Conservation (phyloP, 2,113 vertebrate species). For the Pelvicachromis taeniatus region DNA sequence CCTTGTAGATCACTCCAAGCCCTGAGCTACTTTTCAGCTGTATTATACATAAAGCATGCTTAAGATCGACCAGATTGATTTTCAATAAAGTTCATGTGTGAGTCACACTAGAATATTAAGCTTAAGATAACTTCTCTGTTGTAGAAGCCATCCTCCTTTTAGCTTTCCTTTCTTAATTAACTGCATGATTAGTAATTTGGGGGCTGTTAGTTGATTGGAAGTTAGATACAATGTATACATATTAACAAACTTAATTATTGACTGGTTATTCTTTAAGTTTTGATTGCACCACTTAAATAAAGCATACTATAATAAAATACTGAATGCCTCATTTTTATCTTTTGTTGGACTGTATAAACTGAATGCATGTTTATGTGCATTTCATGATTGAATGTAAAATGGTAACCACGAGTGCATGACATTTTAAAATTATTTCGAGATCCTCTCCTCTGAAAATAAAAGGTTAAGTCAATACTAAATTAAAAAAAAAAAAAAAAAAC, state of each 20-base stretch:
- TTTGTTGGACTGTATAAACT: neutral
- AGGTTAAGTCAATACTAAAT: neutral
- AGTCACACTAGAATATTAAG: neutral
- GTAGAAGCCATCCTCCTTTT: neutral
- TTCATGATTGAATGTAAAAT: neutral
- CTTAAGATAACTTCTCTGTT: neutral
- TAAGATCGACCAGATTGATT: neutral
- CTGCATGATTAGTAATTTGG: neutral
- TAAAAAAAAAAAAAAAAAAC: neutral
- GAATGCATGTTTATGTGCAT: neutral
- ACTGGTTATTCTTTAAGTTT: neutral
- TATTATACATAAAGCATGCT: neutral
- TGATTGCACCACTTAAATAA: neutral
- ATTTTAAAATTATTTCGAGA: neutral
- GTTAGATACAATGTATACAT: neutral
- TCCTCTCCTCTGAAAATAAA: neutral
- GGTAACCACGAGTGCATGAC: neutral
- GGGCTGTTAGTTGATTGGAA: neutral
- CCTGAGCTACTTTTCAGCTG: neutral
- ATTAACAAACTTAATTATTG: neutral
- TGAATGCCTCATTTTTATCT: neutral
- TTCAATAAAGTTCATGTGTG: neutral
- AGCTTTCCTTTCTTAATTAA: neutral
- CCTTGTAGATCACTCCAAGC: neutral
- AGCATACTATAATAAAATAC: neutral